These are phyloP conservation scores for Acipenser oxyrinchus DNA, from an alignment of 2,797 vertebrate species.

Conservation along the genomic window DNA sequence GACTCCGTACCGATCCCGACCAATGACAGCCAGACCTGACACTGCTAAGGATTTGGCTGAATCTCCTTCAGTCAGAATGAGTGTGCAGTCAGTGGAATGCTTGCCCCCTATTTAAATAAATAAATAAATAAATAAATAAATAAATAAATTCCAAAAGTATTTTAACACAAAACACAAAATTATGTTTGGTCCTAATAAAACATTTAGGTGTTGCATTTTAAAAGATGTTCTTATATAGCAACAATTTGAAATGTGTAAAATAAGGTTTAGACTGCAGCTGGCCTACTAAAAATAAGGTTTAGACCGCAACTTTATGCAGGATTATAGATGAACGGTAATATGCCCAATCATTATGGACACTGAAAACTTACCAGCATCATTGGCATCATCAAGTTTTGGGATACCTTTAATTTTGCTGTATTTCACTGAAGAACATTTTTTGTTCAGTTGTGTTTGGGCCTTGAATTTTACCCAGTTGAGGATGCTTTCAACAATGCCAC, in stretches of 20 bases:
- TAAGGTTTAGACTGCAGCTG: too few relatives aligned
- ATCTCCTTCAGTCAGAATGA: conserved; percentile 83
- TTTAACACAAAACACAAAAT: too few relatives aligned
- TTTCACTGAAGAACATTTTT: conserved; percentile 85
- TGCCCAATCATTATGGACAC: too few relatives aligned
- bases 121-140: too few relatives aligned
- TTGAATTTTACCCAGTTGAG: conserved; percentile 89
- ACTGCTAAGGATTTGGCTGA: conserved; percentile 83
- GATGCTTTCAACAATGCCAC: conserved; percentile 84
- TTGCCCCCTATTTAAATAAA: conserved; percentile 70
- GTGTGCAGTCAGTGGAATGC: conserved; percentile 88
- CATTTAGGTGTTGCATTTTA: too few relatives aligned
- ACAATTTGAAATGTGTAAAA: too few relatives aligned
- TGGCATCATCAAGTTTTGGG: conserved; percentile 82
- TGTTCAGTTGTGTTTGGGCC: conserved; percentile 81
- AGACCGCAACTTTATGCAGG: too few relatives aligned
- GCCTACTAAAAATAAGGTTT: too few relatives aligned
- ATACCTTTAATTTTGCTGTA: conserved; percentile 88
- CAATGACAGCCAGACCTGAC: conserved; percentile 78
- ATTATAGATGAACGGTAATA: too few relatives aligned
- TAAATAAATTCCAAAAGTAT: too few relatives aligned
- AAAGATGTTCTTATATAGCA: too few relatives aligned
- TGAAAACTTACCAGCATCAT: conserved; percentile 72
- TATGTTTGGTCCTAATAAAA: too few relatives aligned
- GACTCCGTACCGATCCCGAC: conserved; percentile 77